Percentiles rank a stretch among this genome's conserved stretches.
phyloP scores from a whole-genome alignment of 2,113 vertebrate genomes.

The Erpornis zantholeuca region DNA sequence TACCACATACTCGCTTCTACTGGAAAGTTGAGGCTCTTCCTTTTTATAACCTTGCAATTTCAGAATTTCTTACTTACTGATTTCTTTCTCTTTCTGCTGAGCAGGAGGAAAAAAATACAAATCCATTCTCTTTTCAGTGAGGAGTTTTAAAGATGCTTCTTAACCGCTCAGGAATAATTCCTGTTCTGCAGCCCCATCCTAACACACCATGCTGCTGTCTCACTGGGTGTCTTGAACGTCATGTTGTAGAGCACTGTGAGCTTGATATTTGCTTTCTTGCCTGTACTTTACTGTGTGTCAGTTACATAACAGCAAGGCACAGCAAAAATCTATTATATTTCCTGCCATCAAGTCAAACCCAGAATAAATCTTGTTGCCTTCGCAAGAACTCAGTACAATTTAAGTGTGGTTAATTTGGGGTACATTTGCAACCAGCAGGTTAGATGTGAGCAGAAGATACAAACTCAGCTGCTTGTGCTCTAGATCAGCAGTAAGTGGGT shows the following conservation, averaged over 20 bases:
- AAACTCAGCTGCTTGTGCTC: background rate
- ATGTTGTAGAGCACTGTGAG: background rate
- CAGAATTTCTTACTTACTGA: background rate
- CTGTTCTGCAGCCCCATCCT: background rate
- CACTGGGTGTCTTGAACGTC: background rate
- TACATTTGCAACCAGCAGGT: background rate
- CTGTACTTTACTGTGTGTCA: background rate
- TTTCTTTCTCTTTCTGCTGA: background rate
- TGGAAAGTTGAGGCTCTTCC: background rate
- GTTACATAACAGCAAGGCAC: background rate
- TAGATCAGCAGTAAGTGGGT: background rate
- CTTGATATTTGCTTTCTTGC: background rate
- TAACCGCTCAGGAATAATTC: background rate
- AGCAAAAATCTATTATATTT: background rate
- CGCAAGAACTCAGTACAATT: background rate
- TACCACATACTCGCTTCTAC: background rate
- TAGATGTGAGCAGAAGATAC: background rate
- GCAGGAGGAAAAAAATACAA: background rate
- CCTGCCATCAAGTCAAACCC: background rate
- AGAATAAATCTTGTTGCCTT: background rate
- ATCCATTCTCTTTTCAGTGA: background rate
- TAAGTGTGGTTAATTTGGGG: background rate
- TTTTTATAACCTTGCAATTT: background rate
- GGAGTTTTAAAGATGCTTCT: background rate
- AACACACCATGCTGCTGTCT: background rate